Evolutionary conservation across 2,113 vertebrate species (phyloP).

Genomic region (Lophochroa leadbeateri): DNA sequence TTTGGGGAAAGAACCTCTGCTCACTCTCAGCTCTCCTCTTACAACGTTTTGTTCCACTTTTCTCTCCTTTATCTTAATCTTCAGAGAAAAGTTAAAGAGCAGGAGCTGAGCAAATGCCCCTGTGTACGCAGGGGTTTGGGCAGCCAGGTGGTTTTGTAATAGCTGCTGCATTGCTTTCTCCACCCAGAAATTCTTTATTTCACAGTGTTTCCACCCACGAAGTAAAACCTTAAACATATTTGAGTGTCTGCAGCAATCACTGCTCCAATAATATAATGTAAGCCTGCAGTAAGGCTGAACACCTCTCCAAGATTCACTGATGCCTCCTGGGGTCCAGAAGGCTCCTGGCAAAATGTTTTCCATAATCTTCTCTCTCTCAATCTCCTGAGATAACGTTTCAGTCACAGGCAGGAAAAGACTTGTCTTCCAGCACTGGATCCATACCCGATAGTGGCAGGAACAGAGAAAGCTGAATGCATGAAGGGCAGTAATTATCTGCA

Average conservation of each 20-base stretch:
- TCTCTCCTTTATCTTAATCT: neutral
- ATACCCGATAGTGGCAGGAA: neutral
- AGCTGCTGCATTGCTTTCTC: neutral
- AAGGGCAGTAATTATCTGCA: neutral
- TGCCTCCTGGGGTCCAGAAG: neutral
- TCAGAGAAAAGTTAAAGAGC: neutral
- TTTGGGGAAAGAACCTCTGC: neutral
- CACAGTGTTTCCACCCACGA: neutral
- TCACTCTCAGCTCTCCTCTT: neutral
- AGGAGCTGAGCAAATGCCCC: neutral
- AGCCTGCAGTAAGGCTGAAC: neutral
- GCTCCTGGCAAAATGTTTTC: neutral
- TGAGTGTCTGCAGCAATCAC: neutral
- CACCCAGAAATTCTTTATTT: neutral
- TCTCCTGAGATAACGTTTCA: neutral
- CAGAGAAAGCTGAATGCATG: neutral
- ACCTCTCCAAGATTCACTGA: neutral
- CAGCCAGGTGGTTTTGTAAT: neutral
- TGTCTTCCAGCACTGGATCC: neutral
- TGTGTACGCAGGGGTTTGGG: neutral
- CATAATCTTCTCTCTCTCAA: neutral
- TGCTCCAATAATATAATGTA: fast-evolving
- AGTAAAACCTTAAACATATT: neutral
- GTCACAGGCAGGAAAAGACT: neutral
- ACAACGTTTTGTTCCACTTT: neutral